Evolutionary conservation across 2,113 vertebrate genomes (phyloP).

Genomic region (Motacilla alba): DNA sequence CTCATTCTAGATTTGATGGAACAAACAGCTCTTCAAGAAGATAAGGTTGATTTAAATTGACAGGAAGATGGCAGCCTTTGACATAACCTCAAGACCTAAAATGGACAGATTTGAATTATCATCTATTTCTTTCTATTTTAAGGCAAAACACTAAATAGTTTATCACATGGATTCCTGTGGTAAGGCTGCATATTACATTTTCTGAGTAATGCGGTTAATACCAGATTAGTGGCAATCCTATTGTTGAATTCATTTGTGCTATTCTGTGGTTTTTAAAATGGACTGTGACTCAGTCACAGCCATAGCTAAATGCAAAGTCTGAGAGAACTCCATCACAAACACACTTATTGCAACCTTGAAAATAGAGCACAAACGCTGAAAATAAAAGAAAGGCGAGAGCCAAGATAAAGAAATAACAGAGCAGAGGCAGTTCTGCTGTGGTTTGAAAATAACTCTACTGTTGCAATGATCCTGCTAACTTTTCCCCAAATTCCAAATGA

Average conservation of each 20-base stretch:
- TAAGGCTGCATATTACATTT: neutral
- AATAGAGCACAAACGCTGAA: neutral
- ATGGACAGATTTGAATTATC: neutral
- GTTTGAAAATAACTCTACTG: neutral
- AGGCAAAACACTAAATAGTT: neutral
- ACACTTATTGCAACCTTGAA: neutral
- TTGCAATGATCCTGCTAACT: neutral
- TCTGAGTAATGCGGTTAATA: neutral
- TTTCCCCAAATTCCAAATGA: neutral
- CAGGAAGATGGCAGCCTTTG: neutral
- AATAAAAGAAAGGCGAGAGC: neutral
- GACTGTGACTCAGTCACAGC: neutral
- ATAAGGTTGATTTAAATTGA: neutral
- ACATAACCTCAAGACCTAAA: neutral
- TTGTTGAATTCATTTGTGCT: neutral
- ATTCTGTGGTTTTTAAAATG: neutral
- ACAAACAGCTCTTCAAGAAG: neutral
- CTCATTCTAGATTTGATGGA: neutral
- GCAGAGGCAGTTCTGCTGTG: neutral
- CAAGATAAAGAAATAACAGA: neutral
- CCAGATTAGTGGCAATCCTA: neutral
- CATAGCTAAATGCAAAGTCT: neutral
- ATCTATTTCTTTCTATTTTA: neutral
- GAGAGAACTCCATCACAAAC: neutral
- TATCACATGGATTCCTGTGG: neutral